A percentile compares a stretch with the other conserved stretches of the same genome.
Evolutionary conservation across 2,113 vertebrate genomes (phyloP).

Genomic region (Dasypus novemcinctus): DNA sequence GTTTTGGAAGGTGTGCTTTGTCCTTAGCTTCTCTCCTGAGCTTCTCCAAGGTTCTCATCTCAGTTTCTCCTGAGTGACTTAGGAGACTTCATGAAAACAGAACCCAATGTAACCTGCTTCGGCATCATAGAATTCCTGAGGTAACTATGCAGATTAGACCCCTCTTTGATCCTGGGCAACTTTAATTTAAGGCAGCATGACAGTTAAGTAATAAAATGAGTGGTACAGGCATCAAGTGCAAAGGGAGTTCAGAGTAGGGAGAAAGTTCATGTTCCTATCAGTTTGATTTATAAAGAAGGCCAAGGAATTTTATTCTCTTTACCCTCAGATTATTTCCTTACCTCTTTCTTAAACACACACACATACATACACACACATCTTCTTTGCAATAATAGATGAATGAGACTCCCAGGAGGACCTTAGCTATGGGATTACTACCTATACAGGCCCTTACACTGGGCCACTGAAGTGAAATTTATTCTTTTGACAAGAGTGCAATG

Average conservation of each 20-base stretch:
- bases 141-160: slow-evolving; percentile 75
- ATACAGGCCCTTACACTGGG: neutral
- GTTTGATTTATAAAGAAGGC: slow-evolving; percentile 28
- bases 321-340: neutral
- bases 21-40: neutral
- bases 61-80: neutral
- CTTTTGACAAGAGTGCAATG: neutral
- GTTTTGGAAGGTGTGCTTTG: neutral
- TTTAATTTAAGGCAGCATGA: slow-evolving; percentile 67
- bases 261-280: slow-evolving; percentile 64
- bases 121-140: slow-evolving; percentile 62
- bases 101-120: neutral
- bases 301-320: neutral
- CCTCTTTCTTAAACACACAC: neutral
- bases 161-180: slow-evolving; percentile 66
- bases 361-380: neutral
- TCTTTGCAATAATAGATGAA: neutral
- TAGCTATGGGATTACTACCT: neutral
- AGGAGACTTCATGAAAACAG: neutral
- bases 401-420: neutral
- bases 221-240: slow-evolving; percentile 43
- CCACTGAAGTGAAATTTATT: neutral
- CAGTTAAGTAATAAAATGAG: slow-evolving; percentile 65
- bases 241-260: slow-evolving; percentile 63
- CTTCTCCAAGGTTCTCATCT: neutral